Conservation (phyloP, 1,140 invertebrate species). For the Myzus persicae region DNA sequence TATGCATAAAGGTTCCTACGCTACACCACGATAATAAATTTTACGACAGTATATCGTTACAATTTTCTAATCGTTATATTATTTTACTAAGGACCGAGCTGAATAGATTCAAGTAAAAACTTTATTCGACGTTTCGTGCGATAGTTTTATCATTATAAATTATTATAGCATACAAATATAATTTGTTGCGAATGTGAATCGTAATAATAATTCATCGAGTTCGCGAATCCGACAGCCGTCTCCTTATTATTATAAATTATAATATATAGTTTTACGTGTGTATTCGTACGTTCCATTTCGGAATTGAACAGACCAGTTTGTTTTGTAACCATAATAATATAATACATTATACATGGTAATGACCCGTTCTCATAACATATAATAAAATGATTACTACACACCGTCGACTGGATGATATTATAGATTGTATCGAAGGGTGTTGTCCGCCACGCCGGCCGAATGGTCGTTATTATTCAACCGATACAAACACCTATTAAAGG, state of each 20-base stretch:
- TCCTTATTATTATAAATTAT: not conserved
- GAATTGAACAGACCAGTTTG: not conserved
- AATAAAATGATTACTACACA: not conserved
- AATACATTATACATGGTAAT: not conserved
- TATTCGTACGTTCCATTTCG: not conserved
- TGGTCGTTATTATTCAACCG: not conserved
- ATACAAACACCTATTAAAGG: not conserved
- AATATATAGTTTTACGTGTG: not conserved
- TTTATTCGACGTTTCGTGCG: not conserved
- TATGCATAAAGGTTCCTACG: too few relatives aligned
- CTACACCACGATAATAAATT: too few relatives aligned
- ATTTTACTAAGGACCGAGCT: not conserved
- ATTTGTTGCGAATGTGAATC: not conserved
- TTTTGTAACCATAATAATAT: slow-evolving; percentile 15
- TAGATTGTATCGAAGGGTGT: not conserved
- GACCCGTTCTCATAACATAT: not conserved
- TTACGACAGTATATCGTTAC: not conserved
- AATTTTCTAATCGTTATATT: not conserved
- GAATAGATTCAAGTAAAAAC: not conserved
- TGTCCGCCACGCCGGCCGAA: not conserved
- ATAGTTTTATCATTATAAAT: not conserved
- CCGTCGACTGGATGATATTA: not conserved
- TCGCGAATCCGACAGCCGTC: not conserved
- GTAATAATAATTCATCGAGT: not conserved
- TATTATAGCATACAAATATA: not conserved